Base-by-base conservation (phyloP, 2,888 invertebrate species). In the Tetrapedia diversipes region DNA sequence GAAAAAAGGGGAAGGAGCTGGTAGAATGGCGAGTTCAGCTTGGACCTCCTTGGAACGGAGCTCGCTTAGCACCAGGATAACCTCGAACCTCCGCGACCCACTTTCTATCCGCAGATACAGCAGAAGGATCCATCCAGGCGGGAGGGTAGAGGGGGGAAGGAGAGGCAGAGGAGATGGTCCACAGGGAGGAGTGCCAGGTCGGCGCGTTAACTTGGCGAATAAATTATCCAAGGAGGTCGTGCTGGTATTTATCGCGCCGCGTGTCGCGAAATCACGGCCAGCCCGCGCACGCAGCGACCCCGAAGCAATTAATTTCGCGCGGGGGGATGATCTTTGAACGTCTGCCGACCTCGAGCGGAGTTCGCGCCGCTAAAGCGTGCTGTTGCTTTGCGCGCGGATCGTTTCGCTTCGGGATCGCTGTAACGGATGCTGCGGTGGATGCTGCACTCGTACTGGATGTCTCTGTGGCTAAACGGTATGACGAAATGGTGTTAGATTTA, bases 201-300 rank as follows among this genome's bases (percentile, higher is more conserved):
- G 67, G 27, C 66, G 74, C 79, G 65, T 74, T 79, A 79, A 71
- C 75, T 75, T 37, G 64, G 4, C 67, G 68, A 71, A 75, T 79
- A 80, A 80, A 80, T 79, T 75, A 79, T 79, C 71, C 64, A 43
- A 61, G 59, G 39, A 54, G 69, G 64, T 70, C 59, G 70, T 66
- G 39, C 41, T n/a, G 64, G 61, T 79, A 79, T 79, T 79, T 79
- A 79, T 79, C 79, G 65, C n/a, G 64, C 19, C 49, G 64, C 57
- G 64, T 57, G 79, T 68, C 61, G 65, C 53, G 60, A 37, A 73
- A 77, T 77, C 78, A 56, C 64, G 41, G 29, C 63, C 24, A 37
- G 24, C n/a, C 41, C 49, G 47, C 29, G 34, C 27, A 60, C 54
- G 59, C 41, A 27, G 45, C 51, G 24, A 66, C 54, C 77, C n/a